Evolutionary conservation across 2,797 vertebrate genomes (phyloP).

Genomic region (Spea hammondii): DNA sequence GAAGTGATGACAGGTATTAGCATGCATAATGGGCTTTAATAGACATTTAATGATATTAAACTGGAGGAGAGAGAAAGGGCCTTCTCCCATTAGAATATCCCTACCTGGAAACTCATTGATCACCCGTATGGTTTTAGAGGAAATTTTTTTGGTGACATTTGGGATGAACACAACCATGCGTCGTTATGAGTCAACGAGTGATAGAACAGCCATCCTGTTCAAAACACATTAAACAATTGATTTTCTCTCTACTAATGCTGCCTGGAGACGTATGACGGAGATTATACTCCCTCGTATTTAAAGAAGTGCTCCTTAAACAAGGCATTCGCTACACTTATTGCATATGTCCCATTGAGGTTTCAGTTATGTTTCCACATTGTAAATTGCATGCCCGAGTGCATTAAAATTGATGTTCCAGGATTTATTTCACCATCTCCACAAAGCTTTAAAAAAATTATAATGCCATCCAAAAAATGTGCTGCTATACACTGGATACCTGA

Average conservation of each 20-base stretch:
- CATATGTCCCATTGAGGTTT: slow-evolving; percentile 64
- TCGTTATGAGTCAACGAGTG: slow-evolving; percentile 91
- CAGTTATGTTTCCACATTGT: slow-evolving; percentile 63
- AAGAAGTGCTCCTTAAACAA: slow-evolving; percentile 62
- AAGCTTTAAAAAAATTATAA: background rate
- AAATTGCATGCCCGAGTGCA: slow-evolving; percentile 75
- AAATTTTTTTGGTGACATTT: slow-evolving; percentile 85
- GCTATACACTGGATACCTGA: background rate
- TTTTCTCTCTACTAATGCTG: slow-evolving; percentile 96
- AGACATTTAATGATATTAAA: slow-evolving; percentile 72
- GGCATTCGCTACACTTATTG: slow-evolving; percentile 51
- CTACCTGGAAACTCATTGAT: slow-evolving; percentile 80
- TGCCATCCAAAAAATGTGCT: background rate
- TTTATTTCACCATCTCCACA: background rate
- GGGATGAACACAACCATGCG: slow-evolving; percentile 81
- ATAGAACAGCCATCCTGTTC: slow-evolving; percentile 92
- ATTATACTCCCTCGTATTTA: slow-evolving; percentile 67
- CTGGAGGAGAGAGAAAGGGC: slow-evolving; percentile 60
- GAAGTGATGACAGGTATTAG: slow-evolving; percentile 75
- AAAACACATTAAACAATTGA: slow-evolving; percentile 93
- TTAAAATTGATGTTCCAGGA: slow-evolving; percentile 58
- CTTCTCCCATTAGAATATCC: slow-evolving; percentile 71
- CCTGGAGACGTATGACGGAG: slow-evolving; percentile 88
- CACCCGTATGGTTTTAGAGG: slow-evolving; percentile 78
- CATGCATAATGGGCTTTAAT: slow-evolving; percentile 73